These are phyloP conservation scores for Exaiptasia diaphana DNA, from an alignment of 64 coral and sea anemone genomes.

Conservation along the genomic window DNA sequence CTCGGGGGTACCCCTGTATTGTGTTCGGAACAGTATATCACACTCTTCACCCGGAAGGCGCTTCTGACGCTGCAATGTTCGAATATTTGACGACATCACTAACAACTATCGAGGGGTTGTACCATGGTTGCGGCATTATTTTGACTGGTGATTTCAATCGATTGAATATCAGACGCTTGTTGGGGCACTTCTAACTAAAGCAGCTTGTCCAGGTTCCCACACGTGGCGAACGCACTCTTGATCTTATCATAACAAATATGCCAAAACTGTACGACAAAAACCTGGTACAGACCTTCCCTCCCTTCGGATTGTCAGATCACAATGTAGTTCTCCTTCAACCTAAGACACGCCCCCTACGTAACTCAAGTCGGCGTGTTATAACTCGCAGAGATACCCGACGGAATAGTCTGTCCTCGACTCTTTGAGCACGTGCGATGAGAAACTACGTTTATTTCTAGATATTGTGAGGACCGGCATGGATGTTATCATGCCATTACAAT, in stretches of 20 bases:
- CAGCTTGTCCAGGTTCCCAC: conserved; percentile 17
- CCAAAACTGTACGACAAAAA: conserved; percentile 28
- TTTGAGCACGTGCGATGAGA: background rate
- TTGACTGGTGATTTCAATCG: background rate
- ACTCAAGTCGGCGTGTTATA: background rate
- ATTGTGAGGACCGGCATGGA: conserved; percentile 4
- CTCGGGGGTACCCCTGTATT: conserved; percentile 26
- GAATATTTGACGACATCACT: background rate
- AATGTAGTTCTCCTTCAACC: background rate
- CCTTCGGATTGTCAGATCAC: background rate
- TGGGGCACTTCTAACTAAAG: conserved; percentile 15
- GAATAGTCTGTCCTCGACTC: background rate
- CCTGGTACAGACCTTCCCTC: background rate
- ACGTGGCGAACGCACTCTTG: conserved; percentile 11
- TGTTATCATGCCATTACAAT: conserved; percentile 13
- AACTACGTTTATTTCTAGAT: conserved; percentile 2
- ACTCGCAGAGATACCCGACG: background rate
- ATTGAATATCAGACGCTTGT: background rate
- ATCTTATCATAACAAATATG: conserved; percentile 46
- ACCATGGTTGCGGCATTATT: background rate
- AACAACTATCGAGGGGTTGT: background rate
- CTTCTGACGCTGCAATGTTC: background rate
- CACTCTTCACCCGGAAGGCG: background rate
- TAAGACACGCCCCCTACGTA: background rate
- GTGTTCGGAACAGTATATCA: conserved; percentile 36